Percentiles rank a stretch among this genome's conserved stretches.
Evolutionary conservation across 2,888 invertebrate species (phyloP).

Genomic region (Euzophera pinguis): DNA sequence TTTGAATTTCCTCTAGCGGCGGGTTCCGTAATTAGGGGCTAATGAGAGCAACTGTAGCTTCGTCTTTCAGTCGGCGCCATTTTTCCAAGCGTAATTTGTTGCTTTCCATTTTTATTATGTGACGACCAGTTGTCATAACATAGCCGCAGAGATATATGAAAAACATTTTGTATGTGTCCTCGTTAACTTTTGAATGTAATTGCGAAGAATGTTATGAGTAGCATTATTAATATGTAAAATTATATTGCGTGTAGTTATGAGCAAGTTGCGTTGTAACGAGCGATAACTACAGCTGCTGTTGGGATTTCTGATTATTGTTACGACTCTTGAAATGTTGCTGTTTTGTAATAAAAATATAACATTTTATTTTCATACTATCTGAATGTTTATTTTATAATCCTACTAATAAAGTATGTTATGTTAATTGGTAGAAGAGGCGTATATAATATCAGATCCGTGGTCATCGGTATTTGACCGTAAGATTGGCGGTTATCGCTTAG

Average conservation of each 20-base stretch:
- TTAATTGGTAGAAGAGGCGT: too few relatives aligned
- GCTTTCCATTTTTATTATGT: constrained; percentile 52
- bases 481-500: too few relatives aligned
- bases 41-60: constrained; percentile 61
- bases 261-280: constrained; percentile 8
- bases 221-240: constrained; percentile 10
- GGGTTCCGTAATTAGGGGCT: constrained; percentile 67
- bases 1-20: constrained; percentile 65
- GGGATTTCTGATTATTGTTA: constrained; percentile 9
- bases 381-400: too few relatives aligned
- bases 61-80: constrained; percentile 45
- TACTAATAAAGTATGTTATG: too few relatives aligned
- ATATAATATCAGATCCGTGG: too few relatives aligned
- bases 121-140: constrained; percentile 47
- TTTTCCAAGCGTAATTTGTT: constrained; percentile 50
- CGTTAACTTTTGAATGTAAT: constrained; percentile 43
- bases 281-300: constrained; percentile 12
- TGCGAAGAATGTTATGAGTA: constrained; percentile 10
- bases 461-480: too few relatives aligned
- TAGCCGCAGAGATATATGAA: constrained; percentile 25
- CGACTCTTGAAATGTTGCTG: neutral
- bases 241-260: constrained; percentile 6
- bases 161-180: constrained; percentile 34
- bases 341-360: neutral
- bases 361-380: neutral